A percentile compares a stretch with the other conserved stretches of the same genome.
phyloP scores from a whole-genome alignment of 2,888 invertebrate genomes.

The Dynastes hyllus region DNA sequence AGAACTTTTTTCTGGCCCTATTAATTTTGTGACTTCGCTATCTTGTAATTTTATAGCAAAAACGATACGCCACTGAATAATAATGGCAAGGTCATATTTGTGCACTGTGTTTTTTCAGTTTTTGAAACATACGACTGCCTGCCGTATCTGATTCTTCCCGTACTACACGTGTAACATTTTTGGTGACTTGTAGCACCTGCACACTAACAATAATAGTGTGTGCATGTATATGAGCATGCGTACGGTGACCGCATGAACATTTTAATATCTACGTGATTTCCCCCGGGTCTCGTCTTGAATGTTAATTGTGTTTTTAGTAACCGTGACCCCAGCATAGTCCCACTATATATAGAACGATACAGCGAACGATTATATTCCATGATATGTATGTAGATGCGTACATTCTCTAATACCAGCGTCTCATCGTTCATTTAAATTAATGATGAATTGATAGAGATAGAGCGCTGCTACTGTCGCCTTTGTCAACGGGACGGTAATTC shows the following conservation, averaged over 20 bases:
- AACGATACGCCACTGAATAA: too few species aligned
- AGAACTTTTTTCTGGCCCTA: too few species aligned
- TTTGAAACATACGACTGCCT: too few species aligned
- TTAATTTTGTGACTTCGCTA: too few species aligned
- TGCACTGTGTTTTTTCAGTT: too few species aligned
- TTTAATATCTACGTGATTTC: slow-evolving; percentile 42
- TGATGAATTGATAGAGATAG: slow-evolving; percentile 31
- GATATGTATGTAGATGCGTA: background rate
- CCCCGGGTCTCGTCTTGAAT: slow-evolving; percentile 39
- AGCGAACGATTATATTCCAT: slow-evolving; percentile 2
- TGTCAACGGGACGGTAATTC: background rate
- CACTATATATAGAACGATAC: slow-evolving; percentile 42
- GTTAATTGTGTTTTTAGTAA: slow-evolving; percentile 46
- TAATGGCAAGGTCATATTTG: too few species aligned
- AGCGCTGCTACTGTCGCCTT: background rate
- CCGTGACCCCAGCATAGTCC: slow-evolving; percentile 31
- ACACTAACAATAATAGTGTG: slow-evolving; percentile 12
- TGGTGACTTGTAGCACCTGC: background rate
- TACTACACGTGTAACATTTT: slow-evolving; percentile 16
- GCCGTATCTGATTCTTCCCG: too few species aligned
- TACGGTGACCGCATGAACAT: slow-evolving; percentile 14
- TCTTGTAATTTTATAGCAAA: too few species aligned
- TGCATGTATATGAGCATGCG: background rate
- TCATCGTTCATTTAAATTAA: slow-evolving; percentile 26
- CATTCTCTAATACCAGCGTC: background rate